A percentile compares a stretch with the other conserved stretches of the same genome.
phyloP scores from a whole-genome alignment of 2,888 invertebrate species.

The Drosophila lacicola region DNA sequence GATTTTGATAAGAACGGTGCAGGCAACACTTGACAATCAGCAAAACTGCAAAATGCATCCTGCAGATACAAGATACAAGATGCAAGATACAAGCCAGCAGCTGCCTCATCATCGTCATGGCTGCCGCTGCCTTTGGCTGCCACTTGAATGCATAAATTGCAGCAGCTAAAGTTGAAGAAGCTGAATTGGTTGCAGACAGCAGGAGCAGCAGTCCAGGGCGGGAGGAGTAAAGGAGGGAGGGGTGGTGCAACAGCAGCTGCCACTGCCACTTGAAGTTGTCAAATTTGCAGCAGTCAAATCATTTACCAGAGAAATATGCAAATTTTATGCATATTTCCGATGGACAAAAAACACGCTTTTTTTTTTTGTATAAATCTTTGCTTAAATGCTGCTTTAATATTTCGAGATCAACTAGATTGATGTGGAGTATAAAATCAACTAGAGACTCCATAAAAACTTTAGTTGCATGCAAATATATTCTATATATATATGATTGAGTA shows the following conservation, averaged over 20 bases:
- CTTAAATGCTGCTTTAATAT: conserved; percentile 35
- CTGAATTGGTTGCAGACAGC: conserved; percentile 28
- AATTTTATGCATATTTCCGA: conserved; percentile 56
- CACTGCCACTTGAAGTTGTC: conserved; percentile 74
- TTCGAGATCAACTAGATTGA: conserved; percentile 1
- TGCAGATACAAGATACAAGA: conserved; percentile 45
- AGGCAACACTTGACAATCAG: conserved; percentile 67
- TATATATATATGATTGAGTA: too few relatives aligned
- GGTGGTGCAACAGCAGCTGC: conserved; percentile 28
- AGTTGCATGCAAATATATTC: too few relatives aligned
- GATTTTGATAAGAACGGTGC: conserved; percentile 50
- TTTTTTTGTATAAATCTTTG: conserved; percentile 15
- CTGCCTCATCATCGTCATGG: conserved; percentile 51
- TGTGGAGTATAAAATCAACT: too few relatives aligned
- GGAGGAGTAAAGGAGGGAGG: background rate
- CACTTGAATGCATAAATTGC: conserved; percentile 79
- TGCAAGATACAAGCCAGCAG: conserved; percentile 23
- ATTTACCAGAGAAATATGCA: conserved; percentile 64
- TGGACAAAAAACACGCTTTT: conserved; percentile 41
- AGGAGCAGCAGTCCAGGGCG: background rate
- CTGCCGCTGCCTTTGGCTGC: conserved; percentile 53
- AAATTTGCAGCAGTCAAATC: conserved; percentile 70
- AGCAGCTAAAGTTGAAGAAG: conserved; percentile 65
- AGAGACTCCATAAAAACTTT: too few relatives aligned
- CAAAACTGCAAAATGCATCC: conserved; percentile 60